Base-by-base conservation (phyloP, 2,113 vertebrate species). In the Danionella cerebrum region DNA sequence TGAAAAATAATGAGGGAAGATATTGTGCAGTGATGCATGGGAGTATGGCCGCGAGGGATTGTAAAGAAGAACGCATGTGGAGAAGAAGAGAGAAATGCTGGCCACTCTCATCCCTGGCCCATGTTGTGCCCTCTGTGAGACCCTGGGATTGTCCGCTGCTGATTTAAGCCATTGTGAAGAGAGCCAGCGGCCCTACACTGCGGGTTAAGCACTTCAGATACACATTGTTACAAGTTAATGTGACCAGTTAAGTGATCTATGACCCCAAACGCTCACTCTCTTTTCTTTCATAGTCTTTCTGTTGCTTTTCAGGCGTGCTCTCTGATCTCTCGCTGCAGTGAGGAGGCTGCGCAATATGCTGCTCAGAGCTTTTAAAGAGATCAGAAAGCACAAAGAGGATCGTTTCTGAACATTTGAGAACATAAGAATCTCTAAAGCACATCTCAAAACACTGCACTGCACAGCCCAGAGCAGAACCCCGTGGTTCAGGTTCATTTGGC, bases 151-250 rank as follows among this genome's bases (percentile, higher is more conserved):
- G 42, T 48, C 71, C 57, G 4, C 13, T 5, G 31, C 27, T 44
- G 74, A 72, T 69, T 60, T 67, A 71, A 69, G 80, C 78, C 80
- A 83, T 79, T 83, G 74, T 74, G 71, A 42, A 76, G 33, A 62
- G 75, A 71, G 60, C 77, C 35, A 41, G 14, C 5, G 5, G 44
- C 41, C 31, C 68, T 62, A 72, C 67, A 25, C 14, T 76, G 21
- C 14, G 44, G 71, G 73, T 82, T 67, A 71, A 81, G 78, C 75
- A 72, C 80, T 79, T 79, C 72, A 66, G 75, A 77, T 64, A 27
- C 67, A 77, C 81, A 84, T 84, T 84, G 81, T 84, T 81, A 72
- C 69, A 60, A 79, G 76, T 79, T 79, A 84, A 83, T 81, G 80
- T 70, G 79, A 72, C 70, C 70, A 72, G 68, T 80, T 78, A 74